These are phyloP conservation scores for Coptodon rendalli DNA, from an alignment of 2,113 vertebrate genomes.

Conservation along the genomic window DNA sequence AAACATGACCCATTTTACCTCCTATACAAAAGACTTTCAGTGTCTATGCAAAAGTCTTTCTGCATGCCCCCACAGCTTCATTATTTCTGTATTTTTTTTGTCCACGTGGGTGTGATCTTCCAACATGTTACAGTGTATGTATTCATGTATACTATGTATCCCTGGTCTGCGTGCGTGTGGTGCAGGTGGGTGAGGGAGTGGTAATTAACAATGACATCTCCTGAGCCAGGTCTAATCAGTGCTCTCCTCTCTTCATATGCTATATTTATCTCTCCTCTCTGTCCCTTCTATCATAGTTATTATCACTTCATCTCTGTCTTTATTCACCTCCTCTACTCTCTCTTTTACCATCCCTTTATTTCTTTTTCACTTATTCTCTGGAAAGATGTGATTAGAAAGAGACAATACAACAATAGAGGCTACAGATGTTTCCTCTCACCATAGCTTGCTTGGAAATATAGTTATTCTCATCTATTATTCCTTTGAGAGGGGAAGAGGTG, in stretches of 20 bases:
- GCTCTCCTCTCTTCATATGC: constrained; percentile 36
- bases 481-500: neutral
- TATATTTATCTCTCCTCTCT: constrained; percentile 53
- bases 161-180: neutral
- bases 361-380: constrained; percentile 11
- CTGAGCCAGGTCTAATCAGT: constrained; percentile 61
- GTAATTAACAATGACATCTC: constrained; percentile 67
- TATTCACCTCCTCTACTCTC: constrained; percentile 19
- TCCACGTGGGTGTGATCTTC: neutral
- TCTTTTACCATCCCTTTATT: neutral
- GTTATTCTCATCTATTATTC: constrained; percentile 5
- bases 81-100: neutral
- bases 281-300: constrained; percentile 62
- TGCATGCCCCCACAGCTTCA: neutral
- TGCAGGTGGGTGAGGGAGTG: constrained; percentile 58
- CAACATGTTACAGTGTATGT: neutral
- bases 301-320: constrained; percentile 55
- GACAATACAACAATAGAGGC: constrained; percentile 11
- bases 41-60: neutral
- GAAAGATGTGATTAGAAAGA: constrained; percentile 9
- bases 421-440: constrained; percentile 8
- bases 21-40: neutral
- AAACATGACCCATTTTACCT: neutral
- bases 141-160: neutral
- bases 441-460: neutral